A percentile compares a stretch with the other conserved stretches of the same genome.
Evolutionary conservation across 2,797 vertebrate genomes (phyloP).

Genomic region (Enteromius viviparus): DNA sequence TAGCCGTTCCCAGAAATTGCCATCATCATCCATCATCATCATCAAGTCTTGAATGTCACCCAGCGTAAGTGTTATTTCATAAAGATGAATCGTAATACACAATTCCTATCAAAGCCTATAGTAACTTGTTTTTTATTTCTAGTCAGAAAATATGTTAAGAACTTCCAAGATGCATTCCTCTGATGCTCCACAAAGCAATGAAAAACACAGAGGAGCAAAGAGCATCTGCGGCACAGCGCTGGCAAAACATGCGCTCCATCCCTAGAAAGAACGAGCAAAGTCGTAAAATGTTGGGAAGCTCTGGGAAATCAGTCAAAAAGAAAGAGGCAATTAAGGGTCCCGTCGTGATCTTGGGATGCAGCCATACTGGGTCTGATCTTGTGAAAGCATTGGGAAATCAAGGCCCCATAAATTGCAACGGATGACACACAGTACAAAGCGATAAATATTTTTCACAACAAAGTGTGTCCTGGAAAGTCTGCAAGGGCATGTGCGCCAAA

Average conservation of each 20-base stretch:
- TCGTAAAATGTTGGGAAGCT: slow-evolving; percentile 53
- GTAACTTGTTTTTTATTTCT: neutral
- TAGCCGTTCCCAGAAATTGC: neutral
- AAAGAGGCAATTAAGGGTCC: slow-evolving; percentile 51
- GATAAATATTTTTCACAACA: slow-evolving; percentile 47
- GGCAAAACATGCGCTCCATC: slow-evolving; percentile 41
- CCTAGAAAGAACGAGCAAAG: slow-evolving; percentile 59
- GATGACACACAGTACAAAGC: slow-evolving; percentile 43
- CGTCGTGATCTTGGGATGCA: slow-evolving; percentile 41
- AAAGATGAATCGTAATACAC: neutral
- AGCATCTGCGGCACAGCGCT: slow-evolving; percentile 18
- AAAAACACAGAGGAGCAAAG: neutral
- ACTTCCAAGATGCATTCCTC: neutral
- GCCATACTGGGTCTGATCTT: slow-evolving; percentile 46
- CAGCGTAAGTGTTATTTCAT: neutral
- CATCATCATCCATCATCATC: neutral
- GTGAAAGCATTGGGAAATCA: slow-evolving; percentile 38
- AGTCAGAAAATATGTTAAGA: slow-evolving; percentile 1
- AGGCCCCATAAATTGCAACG: slow-evolving; percentile 38
- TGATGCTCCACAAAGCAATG: slow-evolving; percentile 2
- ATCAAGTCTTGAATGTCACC: neutral
- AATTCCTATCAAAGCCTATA: neutral
- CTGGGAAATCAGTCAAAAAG: slow-evolving; percentile 58
- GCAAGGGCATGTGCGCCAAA: slow-evolving; percentile 16
- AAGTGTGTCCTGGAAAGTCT: slow-evolving; percentile 7